These are phyloP conservation scores for Podarcis lilfordi DNA, from an alignment of 2,797 vertebrate genomes.

Conservation along the genomic window DNA sequence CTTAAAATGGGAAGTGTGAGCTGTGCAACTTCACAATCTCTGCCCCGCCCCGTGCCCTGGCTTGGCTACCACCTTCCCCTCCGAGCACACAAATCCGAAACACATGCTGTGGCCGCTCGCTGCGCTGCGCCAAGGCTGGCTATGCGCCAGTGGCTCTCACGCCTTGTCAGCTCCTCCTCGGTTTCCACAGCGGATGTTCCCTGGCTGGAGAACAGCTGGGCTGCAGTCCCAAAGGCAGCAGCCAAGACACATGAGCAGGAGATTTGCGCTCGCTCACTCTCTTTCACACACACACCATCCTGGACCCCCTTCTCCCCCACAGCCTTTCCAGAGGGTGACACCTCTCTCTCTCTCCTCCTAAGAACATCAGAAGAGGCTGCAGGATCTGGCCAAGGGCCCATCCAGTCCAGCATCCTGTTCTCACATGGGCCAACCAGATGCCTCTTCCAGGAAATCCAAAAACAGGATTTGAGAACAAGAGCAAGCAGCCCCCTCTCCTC, in stretches of 20 bases:
- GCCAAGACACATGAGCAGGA: constrained; percentile 81
- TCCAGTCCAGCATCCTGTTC: no score
- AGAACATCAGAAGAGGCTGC: no score
- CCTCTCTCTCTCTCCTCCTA: no score
- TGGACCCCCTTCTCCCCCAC: neutral
- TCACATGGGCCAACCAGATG: no score
- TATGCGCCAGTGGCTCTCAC: constrained; percentile 70
- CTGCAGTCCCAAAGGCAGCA: constrained; percentile 83
- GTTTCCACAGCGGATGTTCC: constrained; percentile 90
- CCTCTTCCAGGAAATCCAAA: no score
- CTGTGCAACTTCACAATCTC: accelerated
- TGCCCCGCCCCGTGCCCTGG: neutral
- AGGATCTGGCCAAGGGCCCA: no score
- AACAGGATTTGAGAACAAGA: no score
- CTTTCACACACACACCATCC: neutral
- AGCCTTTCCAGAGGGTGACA: neutral
- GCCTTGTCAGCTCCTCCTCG: constrained; percentile 78
- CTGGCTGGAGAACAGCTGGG: constrained; percentile 88
- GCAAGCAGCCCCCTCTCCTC: no score
- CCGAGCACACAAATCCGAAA: constrained; percentile 68
- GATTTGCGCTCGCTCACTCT: constrained; percentile 20
- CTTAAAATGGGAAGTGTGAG: neutral
- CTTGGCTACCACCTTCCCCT: neutral
- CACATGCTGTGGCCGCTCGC: constrained; percentile 77
- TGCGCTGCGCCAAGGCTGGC: constrained; percentile 70